A percentile compares a stretch with the other conserved stretches of the same genome.
Evolutionary conservation across 35 echinoderm and acorn worm species (phyloP).

Genomic region (Holothuria glaberrima): DNA sequence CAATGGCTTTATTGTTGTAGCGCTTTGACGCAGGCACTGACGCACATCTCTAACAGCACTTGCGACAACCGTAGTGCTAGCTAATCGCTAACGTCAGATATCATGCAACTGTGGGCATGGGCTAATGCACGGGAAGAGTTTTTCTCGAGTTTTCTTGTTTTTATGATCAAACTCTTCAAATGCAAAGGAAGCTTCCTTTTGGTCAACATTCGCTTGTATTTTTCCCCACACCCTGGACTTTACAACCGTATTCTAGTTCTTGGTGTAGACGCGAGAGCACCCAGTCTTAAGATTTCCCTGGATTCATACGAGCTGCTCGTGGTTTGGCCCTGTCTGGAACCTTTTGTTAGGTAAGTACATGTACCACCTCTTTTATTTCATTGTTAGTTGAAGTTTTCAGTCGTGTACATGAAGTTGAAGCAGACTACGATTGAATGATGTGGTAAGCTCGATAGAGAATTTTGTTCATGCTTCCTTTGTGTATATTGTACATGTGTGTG

Average conservation of each 20-base stretch:
- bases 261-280: neutral
- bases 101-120: constrained; percentile 32
- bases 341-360: no score
- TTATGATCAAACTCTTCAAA: constrained; percentile 48
- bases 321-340: constrained; percentile 2
- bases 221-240: constrained; percentile 8
- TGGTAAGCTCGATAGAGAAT: no score
- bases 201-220: constrained; percentile 11
- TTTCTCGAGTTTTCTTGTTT: constrained; percentile 34
- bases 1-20: constrained; percentile 40
- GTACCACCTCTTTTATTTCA: no score
- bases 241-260: constrained; percentile 9
- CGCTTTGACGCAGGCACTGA: constrained; percentile 41
- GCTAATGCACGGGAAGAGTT: constrained; percentile 49
- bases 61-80: constrained; percentile 25
- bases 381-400: no score
- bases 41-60: constrained; percentile 8
- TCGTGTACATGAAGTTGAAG: no score
- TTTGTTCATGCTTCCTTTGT: no score
- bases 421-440: no score
- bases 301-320: constrained; percentile 22
- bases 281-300: neutral
- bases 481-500: no score
- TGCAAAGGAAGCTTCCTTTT: constrained; percentile 1
- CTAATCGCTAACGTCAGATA: constrained; percentile 47